phyloP scores from a whole-genome alignment of 2,797 vertebrate genomes.

The Corythornis leucogaster region DNA sequence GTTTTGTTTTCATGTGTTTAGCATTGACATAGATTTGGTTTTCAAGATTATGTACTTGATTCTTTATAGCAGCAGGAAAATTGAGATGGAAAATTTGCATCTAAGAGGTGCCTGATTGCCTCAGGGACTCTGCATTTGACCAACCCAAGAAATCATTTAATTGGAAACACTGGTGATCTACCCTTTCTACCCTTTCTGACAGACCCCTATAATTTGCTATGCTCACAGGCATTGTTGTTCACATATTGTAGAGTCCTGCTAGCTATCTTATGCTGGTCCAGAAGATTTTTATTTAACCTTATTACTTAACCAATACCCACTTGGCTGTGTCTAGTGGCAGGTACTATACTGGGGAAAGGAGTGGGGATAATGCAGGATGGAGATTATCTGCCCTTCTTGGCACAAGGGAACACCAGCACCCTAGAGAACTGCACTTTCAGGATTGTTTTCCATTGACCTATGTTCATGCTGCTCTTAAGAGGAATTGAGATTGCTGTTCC shows the following conservation, averaged over 20 bases:
- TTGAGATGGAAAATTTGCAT: not conserved
- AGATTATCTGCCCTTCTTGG: not conserved
- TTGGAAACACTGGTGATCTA: not conserved
- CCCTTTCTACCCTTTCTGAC: not conserved
- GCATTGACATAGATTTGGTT: not conserved
- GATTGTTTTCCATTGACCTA: not conserved
- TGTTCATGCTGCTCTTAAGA: not conserved
- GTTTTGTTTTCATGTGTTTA: conserved; percentile 7
- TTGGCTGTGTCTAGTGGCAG: not conserved
- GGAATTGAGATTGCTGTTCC: not conserved
- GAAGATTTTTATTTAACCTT: not conserved
- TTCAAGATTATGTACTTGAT: not conserved
- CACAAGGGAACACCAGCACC: not conserved
- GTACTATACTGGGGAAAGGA: not conserved
- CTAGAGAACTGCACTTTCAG: not conserved
- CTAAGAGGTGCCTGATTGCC: conserved; percentile 1
- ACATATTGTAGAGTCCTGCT: not conserved
- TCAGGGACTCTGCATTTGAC: not conserved
- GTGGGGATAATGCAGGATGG: not conserved
- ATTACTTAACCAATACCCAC: too few species aligned
- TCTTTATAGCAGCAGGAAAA: not conserved
- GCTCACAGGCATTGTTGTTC: not conserved
- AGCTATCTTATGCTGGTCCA: not conserved
- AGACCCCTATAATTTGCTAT: not conserved
- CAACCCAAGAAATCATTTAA: not conserved